Percentiles rank a stretch among this genome's conserved stretches.
Conservation (phyloP, 2,113 vertebrate species). For the Procavia capensis region DNA sequence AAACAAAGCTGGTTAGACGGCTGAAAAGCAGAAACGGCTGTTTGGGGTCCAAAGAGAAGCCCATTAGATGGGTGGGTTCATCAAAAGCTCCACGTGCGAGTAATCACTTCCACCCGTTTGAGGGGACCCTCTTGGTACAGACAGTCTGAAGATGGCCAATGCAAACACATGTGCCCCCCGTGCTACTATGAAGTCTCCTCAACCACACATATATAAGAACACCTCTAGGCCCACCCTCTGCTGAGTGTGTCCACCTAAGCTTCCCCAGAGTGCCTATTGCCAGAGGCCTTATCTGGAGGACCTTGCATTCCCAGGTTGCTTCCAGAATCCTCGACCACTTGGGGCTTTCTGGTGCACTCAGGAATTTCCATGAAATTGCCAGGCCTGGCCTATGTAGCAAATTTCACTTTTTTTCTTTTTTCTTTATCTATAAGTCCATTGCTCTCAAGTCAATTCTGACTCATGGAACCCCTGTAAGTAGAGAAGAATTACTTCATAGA, state of each 20-base stretch:
- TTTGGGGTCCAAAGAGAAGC: background rate
- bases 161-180: accelerated
- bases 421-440: background rate
- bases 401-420: background rate
- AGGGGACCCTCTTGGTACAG: background rate
- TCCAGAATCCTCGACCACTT: background rate
- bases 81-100: accelerated
- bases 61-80: background rate
- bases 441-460: too few relatives aligned
- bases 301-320: background rate
- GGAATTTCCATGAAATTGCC: background rate
- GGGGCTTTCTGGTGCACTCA: background rate
- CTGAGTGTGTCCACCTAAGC: background rate
- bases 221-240: background rate
- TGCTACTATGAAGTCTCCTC: background rate
- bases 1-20: background rate
- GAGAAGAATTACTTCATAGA: too few relatives aligned
- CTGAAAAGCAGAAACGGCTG: background rate
- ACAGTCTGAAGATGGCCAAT: background rate
- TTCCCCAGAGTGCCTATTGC: constrained; percentile 5
- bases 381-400: background rate
- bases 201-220: background rate
- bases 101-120: background rate
- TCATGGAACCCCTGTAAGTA: too few relatives aligned
- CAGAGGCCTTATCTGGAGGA: background rate